Base-by-base conservation (phyloP, 2,888 invertebrate species). In the Ochropacha duplaris region DNA sequence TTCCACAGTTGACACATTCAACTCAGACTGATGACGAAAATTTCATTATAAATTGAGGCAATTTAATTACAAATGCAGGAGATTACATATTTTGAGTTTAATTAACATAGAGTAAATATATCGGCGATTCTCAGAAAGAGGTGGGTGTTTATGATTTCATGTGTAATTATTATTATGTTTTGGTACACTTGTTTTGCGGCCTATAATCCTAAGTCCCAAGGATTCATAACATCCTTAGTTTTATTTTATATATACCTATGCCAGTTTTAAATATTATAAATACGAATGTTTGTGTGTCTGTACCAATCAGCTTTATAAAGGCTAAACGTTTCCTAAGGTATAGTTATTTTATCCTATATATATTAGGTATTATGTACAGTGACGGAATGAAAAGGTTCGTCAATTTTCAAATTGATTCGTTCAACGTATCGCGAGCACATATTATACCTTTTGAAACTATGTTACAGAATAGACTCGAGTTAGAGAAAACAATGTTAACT, bases 71-170 rank as follows among this genome's bases (percentile, higher is more conserved):
- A 4, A 36, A 36, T 36, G 36, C 36, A n/a, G n/a, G 9, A 11
- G 52, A 22, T 58, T 62, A 57, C 59, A 66, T 65, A 54, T 62
- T 67, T 57, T 63, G 61, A 61, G 55, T 70, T 72, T 69, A 72
- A 70, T 70, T 65, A 69, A 62, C 57, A 59, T 11, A 57, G 54
- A 63, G 61, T 60, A 56, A 56, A 55, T 54, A 66, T 61, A 54
- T 67, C 58, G 61, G 59, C 1, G 59, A 58, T 70, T 65, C 68
- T 55, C 56, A 57, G 69, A 65, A 65, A 57, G 31, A 5, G 8
- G 69, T 69, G 69, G 69, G 69, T 60, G 69, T 61, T 57, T 54
- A 60, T 60, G 36, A n/a, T 36, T n/a, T 36, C n/a, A n/a, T 60
- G 58, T 59, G 59, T 44, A 51, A 31, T 68, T 62, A 71, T 71